These are phyloP conservation scores for Bujurquina vittata DNA, from an alignment of 2,113 vertebrate genomes.

Conservation along the genomic window DNA sequence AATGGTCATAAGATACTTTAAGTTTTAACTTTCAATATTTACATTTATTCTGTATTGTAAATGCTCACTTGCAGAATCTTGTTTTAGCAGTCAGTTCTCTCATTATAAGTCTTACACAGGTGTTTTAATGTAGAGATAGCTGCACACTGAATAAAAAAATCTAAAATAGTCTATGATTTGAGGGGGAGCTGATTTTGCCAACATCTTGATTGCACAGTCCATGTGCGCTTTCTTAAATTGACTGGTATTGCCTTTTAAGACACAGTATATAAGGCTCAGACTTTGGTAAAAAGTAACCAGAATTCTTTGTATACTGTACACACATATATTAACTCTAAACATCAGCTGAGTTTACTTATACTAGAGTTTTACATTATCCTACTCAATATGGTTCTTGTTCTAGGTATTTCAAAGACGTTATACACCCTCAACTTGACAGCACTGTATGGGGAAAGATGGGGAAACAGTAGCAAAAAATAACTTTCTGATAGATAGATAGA, in stretches of 20 bases:
- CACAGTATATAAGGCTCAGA: conserved; percentile 42
- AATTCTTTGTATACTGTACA: conserved; percentile 24
- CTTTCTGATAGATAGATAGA: conserved; percentile 1
- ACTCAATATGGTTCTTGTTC: not conserved
- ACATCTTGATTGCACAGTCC: not conserved
- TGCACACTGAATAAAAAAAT: not conserved
- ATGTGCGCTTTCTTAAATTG: not conserved
- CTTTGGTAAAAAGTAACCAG: conserved; percentile 35
- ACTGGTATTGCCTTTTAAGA: conserved; percentile 38
- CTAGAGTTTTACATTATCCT: not conserved
- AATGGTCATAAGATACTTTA: not conserved
- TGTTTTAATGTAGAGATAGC: not conserved
- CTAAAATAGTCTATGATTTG: not conserved
- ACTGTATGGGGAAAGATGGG: not conserved
- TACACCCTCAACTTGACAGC: not conserved
- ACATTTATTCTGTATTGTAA: not conserved
- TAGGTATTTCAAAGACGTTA: not conserved
- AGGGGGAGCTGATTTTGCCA: not conserved
- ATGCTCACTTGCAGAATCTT: too few relatives aligned
- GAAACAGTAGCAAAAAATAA: not conserved
- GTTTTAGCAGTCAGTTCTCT: not conserved
- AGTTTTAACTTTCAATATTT: not conserved
- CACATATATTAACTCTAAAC: not conserved
- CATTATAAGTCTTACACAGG: not conserved
- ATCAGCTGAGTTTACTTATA: not conserved